A percentile compares a stretch with the other conserved stretches of the same genome.
phyloP scores from a whole-genome alignment of 2,888 invertebrate species.

The Hermodice carunculata region DNA sequence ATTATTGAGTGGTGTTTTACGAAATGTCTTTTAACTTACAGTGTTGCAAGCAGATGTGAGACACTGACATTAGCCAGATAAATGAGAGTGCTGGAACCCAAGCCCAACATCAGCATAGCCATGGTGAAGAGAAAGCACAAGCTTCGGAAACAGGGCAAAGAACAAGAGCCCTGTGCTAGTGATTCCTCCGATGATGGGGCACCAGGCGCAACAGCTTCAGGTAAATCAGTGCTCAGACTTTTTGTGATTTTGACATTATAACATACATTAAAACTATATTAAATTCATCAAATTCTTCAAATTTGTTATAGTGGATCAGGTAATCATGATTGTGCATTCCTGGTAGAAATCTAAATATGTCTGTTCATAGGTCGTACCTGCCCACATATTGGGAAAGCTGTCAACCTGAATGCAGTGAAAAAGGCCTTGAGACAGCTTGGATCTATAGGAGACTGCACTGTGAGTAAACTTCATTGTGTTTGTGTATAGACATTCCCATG shows the following conservation, averaged over 20 bases:
- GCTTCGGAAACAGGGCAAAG: slow-evolving; percentile 52
- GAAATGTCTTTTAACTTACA: no score
- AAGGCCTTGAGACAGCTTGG: slow-evolving; percentile 53
- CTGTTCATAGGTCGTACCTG: slow-evolving; percentile 42
- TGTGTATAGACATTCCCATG: no score
- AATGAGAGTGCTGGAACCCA: slow-evolving; percentile 62
- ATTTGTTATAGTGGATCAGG: no score
- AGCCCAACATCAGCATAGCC: slow-evolving; percentile 36
- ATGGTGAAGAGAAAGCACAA: slow-evolving; percentile 65
- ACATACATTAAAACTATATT: not conserved
- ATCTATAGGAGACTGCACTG: slow-evolving; percentile 56
- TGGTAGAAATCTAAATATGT: not conserved
- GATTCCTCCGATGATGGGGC: slow-evolving; percentile 57
- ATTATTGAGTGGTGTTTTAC: no score
- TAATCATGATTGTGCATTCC: no score
- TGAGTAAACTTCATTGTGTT: slow-evolving; percentile 39
- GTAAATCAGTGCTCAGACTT: slow-evolving; percentile 23
- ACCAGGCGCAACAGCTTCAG: slow-evolving; percentile 40
- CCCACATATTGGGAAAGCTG: slow-evolving; percentile 60
- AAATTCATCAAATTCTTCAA: no score
- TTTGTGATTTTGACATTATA: not conserved
- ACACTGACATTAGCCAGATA: no score
- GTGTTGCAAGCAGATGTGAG: no score
- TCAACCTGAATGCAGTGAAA: slow-evolving; percentile 58
- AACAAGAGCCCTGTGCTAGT: slow-evolving; percentile 34